Evolutionary conservation across 2,113 vertebrate genomes (phyloP), one percentile per base, ranked within the genome.

Genomic region (Cheilinus undulatus): DNA sequence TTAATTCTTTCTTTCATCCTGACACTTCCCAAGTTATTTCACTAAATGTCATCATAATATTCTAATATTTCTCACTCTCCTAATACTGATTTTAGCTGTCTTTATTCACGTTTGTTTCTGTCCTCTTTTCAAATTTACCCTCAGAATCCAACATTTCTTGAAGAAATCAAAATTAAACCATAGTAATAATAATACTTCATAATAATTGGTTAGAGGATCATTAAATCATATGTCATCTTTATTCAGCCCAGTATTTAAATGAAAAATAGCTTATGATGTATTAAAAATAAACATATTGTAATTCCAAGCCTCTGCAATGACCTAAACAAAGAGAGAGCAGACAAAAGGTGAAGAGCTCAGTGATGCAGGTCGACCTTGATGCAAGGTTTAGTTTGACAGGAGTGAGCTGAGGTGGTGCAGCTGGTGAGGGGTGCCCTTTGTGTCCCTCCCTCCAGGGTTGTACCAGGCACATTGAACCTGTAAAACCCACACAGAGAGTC

Each of bases 1-100:
- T 69, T 80, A 64, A 62, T 66, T 71, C 62, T 69, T 42, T 45
- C 46, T 42, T 66, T 51, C 36, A 0, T 60, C 61, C 57, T 48
- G 56, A 73, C 70, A 82, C 69, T 74, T 84, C 57, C n/a, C 49
- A 61, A 56, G 56, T 69, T 56, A 65, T 86, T 82, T 88, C 80
- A 53, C 59, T 32, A 23, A 32, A 51, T 88, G 79, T 64, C 80
- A 74, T 86, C 78, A 86, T 69, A 60, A 36, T 49, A 26, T 76
- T 69, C 38, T 6, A 45, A 27, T 67, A 51, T 73, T 73, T 54
- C 43, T 59, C 46, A 20, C 22, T 61, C 7, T 42, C 32, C 51
- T 58, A 49, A 64, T 15, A 9, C 52, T 54, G 17, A 59, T 57
- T 63, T 66, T 58, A 56, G 46, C 43, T 52, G 34, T 70, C 15